These are phyloP conservation scores for Aselliscus stoliczkanus DNA, from an alignment of 2,797 vertebrate species.

Conservation along the genomic window DNA sequence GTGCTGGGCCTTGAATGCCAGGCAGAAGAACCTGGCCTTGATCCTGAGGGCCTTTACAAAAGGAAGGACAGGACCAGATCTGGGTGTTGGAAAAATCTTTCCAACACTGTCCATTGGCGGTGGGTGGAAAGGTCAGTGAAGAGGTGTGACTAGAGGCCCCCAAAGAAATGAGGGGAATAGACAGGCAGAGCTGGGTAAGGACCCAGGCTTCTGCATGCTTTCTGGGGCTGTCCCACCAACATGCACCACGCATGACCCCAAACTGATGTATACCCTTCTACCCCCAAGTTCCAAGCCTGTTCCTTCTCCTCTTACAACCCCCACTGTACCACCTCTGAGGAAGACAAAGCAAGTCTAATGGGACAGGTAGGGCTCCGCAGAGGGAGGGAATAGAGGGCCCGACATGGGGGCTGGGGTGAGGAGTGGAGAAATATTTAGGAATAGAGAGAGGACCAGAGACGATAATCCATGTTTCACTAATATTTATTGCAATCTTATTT, in stretches of 20 bases:
- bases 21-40: neutral
- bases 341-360: neutral
- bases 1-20: neutral
- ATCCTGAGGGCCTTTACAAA: neutral
- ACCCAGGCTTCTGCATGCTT: neutral
- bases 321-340: neutral
- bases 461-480: neutral
- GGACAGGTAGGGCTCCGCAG: neutral
- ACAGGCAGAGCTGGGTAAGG: neutral
- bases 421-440: neutral
- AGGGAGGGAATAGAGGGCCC: neutral
- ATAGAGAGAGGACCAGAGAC: neutral
- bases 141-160: neutral
- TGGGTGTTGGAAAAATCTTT: neutral
- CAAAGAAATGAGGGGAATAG: neutral
- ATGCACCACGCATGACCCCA: rapidly evolving
- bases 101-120: neutral
- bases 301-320: neutral
- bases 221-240: neutral
- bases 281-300: neutral
- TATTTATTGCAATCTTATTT: neutral
- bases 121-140: neutral
- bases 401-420: neutral
- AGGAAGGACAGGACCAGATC: neutral
- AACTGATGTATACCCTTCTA: rapidly evolving